Percentiles rank a stretch among this genome's conserved stretches.
These are phyloP conservation scores for Leucopternis melanops DNA, from an alignment of 2,113 vertebrate species.

Conservation along the genomic window DNA sequence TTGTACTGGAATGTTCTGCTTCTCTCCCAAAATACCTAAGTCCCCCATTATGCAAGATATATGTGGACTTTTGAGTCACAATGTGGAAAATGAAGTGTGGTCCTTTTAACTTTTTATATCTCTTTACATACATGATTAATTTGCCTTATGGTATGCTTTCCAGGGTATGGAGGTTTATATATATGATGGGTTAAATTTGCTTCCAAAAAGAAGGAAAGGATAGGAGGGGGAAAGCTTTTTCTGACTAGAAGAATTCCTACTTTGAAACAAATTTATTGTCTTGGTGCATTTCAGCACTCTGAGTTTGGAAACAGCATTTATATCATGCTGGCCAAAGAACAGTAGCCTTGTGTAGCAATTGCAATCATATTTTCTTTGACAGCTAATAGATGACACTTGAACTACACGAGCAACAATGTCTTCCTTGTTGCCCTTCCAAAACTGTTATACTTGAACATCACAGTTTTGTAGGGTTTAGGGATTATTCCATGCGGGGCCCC, in stretches of 20 bases:
- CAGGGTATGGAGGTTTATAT: background rate
- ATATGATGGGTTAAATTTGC: background rate
- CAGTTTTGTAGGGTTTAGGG: background rate
- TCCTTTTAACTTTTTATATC: background rate
- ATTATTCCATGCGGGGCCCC: too few relatives aligned
- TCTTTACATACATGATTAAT: background rate
- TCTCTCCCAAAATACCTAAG: background rate
- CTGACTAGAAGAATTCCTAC: background rate
- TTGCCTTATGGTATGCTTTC: background rate
- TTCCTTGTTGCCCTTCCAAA: background rate
- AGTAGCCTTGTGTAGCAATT: background rate
- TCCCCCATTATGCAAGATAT: background rate
- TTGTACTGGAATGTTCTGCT: background rate
- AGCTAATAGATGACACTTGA: background rate
- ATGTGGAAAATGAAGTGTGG: background rate
- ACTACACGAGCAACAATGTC: background rate
- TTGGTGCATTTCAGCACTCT: background rate
- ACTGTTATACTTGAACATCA: background rate
- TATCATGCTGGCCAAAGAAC: background rate
- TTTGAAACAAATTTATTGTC: background rate
- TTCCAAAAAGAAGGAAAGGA: background rate
- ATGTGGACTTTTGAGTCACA: background rate
- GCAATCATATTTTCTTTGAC: background rate
- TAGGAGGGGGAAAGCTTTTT: background rate
- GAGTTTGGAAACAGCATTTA: background rate